Percentiles rank a stretch among this genome's conserved stretches.
These are phyloP conservation scores for Columbina picui DNA, from an alignment of 2,113 vertebrate genomes.

Conservation along the genomic window DNA sequence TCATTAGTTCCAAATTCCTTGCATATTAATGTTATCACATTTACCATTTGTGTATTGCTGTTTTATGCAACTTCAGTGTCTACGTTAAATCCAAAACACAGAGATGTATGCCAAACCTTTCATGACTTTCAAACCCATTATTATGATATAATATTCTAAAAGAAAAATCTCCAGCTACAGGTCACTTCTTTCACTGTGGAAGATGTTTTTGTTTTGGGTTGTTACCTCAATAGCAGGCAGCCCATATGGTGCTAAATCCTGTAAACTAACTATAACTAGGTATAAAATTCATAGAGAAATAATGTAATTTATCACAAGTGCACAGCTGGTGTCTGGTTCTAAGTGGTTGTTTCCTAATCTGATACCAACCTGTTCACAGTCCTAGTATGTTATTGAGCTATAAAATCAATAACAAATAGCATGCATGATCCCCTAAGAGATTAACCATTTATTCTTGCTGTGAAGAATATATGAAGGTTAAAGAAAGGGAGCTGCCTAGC, in stretches of 20 bases:
- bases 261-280: conserved; percentile 72
- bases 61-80: conserved; percentile 38
- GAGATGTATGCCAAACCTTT: conserved; percentile 54
- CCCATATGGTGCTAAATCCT: conserved; percentile 74
- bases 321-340: conserved; percentile 73
- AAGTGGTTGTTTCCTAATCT: conserved; percentile 77
- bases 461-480: conserved; percentile 78
- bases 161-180: conserved; percentile 37
- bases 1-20: not conserved
- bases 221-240: conserved; percentile 35
- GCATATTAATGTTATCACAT: not conserved
- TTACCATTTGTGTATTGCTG: conserved; percentile 43
- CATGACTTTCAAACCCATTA: conserved; percentile 42
- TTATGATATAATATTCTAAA: conserved; percentile 23
- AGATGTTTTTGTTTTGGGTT: not conserved
- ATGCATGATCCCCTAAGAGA: conserved; percentile 68
- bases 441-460: conserved; percentile 68
- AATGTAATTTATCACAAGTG: conserved; percentile 75
- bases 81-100: conserved; percentile 36
- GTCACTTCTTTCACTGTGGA: conserved; percentile 11
- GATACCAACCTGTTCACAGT: conserved; percentile 65
- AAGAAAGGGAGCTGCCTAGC: not conserved
- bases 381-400: conserved; percentile 65
- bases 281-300: conserved; percentile 71
- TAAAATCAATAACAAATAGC: conserved; percentile 78